Evolutionary conservation across 2,888 invertebrate species (phyloP).

Genomic region (Phyto melanocephala): DNA sequence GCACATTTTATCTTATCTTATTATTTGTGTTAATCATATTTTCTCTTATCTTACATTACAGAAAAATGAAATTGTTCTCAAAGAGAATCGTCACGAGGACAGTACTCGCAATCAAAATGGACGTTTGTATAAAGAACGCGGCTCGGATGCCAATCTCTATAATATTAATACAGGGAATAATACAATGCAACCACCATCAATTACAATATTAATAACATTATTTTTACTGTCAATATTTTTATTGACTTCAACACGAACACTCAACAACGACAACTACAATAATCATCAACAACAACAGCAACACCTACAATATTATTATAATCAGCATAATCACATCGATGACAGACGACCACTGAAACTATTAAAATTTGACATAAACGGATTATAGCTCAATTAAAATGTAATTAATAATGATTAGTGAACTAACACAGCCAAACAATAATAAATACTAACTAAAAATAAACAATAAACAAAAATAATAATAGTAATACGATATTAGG

Average conservation of each 20-base stretch:
- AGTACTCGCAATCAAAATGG: conserved; percentile 77
- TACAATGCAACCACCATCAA: conserved; percentile 56
- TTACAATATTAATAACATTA: conserved; percentile 70
- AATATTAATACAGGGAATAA: conserved; percentile 64
- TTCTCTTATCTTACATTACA: conserved; percentile 50
- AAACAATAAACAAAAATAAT: conserved; percentile 6
- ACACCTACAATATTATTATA: conserved; percentile 20
- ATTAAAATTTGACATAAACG: conserved; percentile 55
- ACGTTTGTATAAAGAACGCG: conserved; percentile 76
- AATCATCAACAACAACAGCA: conserved; percentile 21
- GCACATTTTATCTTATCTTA: too few relatives aligned
- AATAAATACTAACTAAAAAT: conserved; percentile 3
- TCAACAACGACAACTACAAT: conserved; percentile 38
- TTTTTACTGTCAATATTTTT: conserved; percentile 68
- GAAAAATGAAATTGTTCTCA: conserved; percentile 76
- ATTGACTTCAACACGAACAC: conserved; percentile 61
- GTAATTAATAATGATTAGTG: conserved; percentile 59
- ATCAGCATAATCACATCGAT: conserved; percentile 50
- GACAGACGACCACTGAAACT: conserved; percentile 52
- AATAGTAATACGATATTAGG: conserved; percentile 18
- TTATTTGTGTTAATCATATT: too few relatives aligned
- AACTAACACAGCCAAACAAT: background rate
- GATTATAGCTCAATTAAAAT: conserved; percentile 66
- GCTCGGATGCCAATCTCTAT: conserved; percentile 70
- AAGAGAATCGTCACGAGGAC: conserved; percentile 77